These are phyloP conservation scores for Tychaedon coryphoeus DNA, from an alignment of 2,113 vertebrate species.

Conservation along the genomic window DNA sequence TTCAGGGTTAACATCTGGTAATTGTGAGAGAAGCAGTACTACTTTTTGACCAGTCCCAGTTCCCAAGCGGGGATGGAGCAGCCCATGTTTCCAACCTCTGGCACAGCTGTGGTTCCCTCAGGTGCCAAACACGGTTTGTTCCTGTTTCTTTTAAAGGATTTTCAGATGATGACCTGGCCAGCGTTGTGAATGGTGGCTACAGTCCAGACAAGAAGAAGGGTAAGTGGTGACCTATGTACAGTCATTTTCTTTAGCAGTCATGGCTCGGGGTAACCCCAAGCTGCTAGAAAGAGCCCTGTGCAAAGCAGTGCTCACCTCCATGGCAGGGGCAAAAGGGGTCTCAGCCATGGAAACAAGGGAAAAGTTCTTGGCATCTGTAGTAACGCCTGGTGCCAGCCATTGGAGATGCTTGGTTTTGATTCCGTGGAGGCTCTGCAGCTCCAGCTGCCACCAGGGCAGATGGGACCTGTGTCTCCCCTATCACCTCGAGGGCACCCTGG, in stretches of 20 bases:
- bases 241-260: background rate
- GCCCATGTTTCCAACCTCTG: background rate
- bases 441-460: background rate
- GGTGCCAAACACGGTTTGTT: background rate
- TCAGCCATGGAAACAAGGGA: background rate
- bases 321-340: accelerated
- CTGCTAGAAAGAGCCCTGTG: background rate
- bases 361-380: accelerated
- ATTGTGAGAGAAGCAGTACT: background rate
- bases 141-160: slow-evolving; percentile 53
- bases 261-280: accelerated
- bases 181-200: slow-evolving; percentile 69
- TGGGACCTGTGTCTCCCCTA: accelerated
- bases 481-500: accelerated
- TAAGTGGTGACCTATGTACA: accelerated
- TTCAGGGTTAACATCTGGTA: background rate
- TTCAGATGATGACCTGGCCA: slow-evolving; percentile 78
- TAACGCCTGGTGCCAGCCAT: accelerated
- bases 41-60: background rate
- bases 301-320: background rate
- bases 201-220: slow-evolving; percentile 87
- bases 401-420: background rate
- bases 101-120: background rate
- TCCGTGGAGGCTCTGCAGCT: background rate
- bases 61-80: background rate